These are phyloP conservation scores for Eristalis arbustorum DNA, from an alignment of 2,888 invertebrate genomes.

Conservation along the genomic window DNA sequence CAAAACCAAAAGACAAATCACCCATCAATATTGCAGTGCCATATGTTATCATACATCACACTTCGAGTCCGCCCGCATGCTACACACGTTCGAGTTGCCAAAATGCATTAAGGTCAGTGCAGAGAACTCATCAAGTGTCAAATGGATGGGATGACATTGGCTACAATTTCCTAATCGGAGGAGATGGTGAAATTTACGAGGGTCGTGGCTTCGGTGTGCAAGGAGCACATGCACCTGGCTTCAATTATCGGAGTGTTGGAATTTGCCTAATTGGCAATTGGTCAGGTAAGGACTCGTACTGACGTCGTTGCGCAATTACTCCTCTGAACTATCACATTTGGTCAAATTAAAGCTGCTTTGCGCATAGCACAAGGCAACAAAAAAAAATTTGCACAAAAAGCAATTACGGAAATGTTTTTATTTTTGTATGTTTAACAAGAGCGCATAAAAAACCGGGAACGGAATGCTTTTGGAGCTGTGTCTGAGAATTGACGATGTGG, in stretches of 20 bases:
- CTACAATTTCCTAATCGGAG: slow-evolving; percentile 85
- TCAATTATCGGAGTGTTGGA: slow-evolving; percentile 84
- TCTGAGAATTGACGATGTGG: slow-evolving; percentile 34
- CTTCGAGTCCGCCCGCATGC: slow-evolving; percentile 83
- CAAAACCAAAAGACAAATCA: slow-evolving; percentile 77
- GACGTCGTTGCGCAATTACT: neutral
- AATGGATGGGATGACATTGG: slow-evolving; percentile 85
- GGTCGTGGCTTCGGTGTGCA: slow-evolving; percentile 85
- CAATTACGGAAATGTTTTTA: neutral
- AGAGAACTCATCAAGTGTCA: slow-evolving; percentile 82
- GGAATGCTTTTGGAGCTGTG: slow-evolving; percentile 44
- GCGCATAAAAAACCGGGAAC: neutral
- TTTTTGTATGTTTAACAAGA: neutral
- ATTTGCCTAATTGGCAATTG: slow-evolving; percentile 83
- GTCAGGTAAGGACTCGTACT: slow-evolving; percentile 56
- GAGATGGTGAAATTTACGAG: slow-evolving; percentile 84
- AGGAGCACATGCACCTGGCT: slow-evolving; percentile 85
- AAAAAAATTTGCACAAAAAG: neutral
- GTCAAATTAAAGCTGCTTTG: neutral
- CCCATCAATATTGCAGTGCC: slow-evolving; percentile 82
- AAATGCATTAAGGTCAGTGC: slow-evolving; percentile 83
- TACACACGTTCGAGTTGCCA: slow-evolving; percentile 81
- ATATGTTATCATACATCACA: slow-evolving; percentile 85
- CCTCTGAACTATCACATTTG: neutral
- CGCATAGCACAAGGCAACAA: neutral